Conservation (phyloP, 1,140 invertebrate species). For the Drosophila triauraria region DNA sequence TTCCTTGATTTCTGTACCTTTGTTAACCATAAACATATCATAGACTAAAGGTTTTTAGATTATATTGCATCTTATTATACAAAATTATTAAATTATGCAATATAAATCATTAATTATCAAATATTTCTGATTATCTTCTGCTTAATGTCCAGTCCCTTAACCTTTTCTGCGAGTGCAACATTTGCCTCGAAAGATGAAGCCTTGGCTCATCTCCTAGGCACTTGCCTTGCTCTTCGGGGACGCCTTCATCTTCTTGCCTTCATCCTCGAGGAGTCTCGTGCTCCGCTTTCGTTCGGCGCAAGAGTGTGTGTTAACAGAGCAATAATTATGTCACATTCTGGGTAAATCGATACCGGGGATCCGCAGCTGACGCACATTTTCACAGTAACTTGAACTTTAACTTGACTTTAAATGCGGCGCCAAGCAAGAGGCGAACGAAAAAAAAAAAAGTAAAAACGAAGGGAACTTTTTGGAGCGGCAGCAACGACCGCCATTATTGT, state of each 20-base stretch:
- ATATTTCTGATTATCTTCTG: no score
- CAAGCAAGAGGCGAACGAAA: slow-evolving; percentile 1
- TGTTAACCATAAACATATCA: no score
- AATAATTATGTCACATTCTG: slow-evolving; percentile 79
- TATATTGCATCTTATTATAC: no score
- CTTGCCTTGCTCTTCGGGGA: slow-evolving; percentile 65
- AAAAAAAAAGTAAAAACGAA: slow-evolving; percentile 2
- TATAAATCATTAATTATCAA: no score
- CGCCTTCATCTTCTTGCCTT: slow-evolving; percentile 16
- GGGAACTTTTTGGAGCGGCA: slow-evolving; percentile 45
- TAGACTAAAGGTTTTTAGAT: no score
- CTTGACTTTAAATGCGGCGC: slow-evolving; percentile 74
- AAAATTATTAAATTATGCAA: no score
- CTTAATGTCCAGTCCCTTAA: no score
- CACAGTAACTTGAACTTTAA: slow-evolving; percentile 80
- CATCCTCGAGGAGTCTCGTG: slow-evolving; percentile 45
- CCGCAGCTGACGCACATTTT: slow-evolving; percentile 64
- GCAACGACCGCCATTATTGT: slow-evolving; percentile 67
- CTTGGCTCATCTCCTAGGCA: slow-evolving; percentile 36
- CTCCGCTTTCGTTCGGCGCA: slow-evolving; percentile 15
- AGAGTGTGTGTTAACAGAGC: slow-evolving; percentile 57
- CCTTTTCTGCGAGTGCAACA: slow-evolving; percentile 15
- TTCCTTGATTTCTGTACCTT: neutral
- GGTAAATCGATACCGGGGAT: slow-evolving; percentile 60
- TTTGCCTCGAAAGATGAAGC: slow-evolving; percentile 20